Base-by-base conservation (phyloP, 2,888 invertebrate species). In the Parapristionchus giblindavisi region DNA sequence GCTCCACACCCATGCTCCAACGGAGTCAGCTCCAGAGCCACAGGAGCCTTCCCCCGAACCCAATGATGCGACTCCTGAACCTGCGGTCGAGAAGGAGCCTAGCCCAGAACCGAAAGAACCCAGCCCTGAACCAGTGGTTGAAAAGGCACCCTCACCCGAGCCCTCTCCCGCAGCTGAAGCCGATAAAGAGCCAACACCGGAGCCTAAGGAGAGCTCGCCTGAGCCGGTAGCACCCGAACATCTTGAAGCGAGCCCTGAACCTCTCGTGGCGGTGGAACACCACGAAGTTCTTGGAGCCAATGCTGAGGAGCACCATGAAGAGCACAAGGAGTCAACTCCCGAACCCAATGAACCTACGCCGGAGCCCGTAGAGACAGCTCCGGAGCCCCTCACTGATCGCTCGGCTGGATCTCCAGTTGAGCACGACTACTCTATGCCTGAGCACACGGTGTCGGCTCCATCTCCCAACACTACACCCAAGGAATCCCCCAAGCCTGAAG, bases 251-350 rank as follows among this genome's bases (percentile, higher is more conserved):
- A 58, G 6, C 34, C 58, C 58, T 4, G 29, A 58, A 32, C 34
- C 58, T 3, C 29, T 32, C 4, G 58, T 8, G 11, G 58, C 4
- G 29, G 58, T 32, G 34, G 21, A 58, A 3, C 6, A 58, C 3
- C 17, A 61, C 8, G 36, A 61, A 2, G 56, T 27, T 14, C 2
- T 14, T 8, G 54, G 8, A 14, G 6, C 29, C 11, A 34, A 27
- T 32, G 32, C 8, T 54, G 60, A 60, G 34, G n/a, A 27, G 34
- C 29, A 27, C 29, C 8, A 17, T 8, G 34, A 32, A 24, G 56
- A 60, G 60, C 60, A 29, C 60, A 63, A 63, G 24, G 63, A 40
- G 21, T 11, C 43, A 8, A 63, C 17, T 24, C 63, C 63, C 0
- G 63, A 40, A 27, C 63, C 63, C 43, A 63, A 40, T 24, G n/a